These are phyloP conservation scores for Tetramorium simillimum DNA, from an alignment of 1,140 invertebrate species.

Conservation along the genomic window DNA sequence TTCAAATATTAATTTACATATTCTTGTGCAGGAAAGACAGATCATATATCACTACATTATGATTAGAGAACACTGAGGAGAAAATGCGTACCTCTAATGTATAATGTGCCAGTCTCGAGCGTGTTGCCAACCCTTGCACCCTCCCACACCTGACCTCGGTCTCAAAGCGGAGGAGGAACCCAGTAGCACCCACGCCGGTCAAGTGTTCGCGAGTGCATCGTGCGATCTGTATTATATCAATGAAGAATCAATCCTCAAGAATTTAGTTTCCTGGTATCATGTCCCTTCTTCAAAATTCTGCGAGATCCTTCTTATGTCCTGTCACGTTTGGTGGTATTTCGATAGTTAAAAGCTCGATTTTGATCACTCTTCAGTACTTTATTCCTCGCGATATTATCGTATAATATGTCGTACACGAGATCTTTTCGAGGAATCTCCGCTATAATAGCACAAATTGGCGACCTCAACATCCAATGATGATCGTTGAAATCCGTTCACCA, in stretches of 20 bases:
- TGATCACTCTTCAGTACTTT: not conserved
- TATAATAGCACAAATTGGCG: not conserved
- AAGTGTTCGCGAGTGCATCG: slow-evolving; percentile 52
- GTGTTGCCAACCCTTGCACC: slow-evolving; percentile 49
- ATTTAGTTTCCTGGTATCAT: not conserved
- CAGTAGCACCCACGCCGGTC: slow-evolving; percentile 72
- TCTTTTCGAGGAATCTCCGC: not conserved
- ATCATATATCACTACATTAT: not conserved
- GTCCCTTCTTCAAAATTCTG: not conserved
- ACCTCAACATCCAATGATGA: not conserved
- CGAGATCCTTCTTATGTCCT: not conserved
- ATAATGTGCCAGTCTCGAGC: slow-evolving; percentile 35
- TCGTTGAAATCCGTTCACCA: not conserved
- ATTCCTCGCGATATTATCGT: slow-evolving; percentile 15
- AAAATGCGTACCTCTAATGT: slow-evolving; percentile 30
- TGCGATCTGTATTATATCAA: not conserved
- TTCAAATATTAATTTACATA: not conserved
- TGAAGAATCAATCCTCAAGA: not conserved
- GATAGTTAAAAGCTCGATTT: not conserved
- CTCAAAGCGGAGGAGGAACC: slow-evolving; percentile 46
- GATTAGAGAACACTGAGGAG: not conserved
- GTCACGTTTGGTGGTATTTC: not conserved
- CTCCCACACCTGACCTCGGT: slow-evolving; percentile 51
- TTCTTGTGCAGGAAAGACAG: not conserved
- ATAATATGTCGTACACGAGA: slow-evolving; percentile 2